These are phyloP conservation scores for Creontiades dilutus DNA, from an alignment of 2,888 invertebrate species.

Conservation along the genomic window DNA sequence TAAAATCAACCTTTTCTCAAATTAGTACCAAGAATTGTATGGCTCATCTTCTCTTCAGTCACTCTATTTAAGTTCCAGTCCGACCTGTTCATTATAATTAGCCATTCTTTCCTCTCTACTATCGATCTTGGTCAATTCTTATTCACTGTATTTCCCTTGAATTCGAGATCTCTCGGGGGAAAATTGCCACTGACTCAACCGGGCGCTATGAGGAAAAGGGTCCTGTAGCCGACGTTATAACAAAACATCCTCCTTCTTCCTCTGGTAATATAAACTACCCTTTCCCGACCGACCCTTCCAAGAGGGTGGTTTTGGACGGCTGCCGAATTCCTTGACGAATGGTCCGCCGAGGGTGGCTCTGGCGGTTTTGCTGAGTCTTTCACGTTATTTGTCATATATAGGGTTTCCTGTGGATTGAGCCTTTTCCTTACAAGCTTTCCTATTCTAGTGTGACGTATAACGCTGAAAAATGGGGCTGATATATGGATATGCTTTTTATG, in stretches of 20 bases:
- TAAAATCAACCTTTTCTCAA: too few relatives aligned
- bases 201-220: neutral
- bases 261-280: neutral
- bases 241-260: conserved; percentile 41
- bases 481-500: too few relatives aligned
- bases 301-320: conserved; percentile 19
- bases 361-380: neutral
- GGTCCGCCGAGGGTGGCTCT: neutral
- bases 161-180: neutral
- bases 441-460: neutral
- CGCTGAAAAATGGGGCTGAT: too few relatives aligned
- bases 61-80: too few relatives aligned
- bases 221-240: neutral
- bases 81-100: too few relatives aligned
- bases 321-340: conserved; percentile 55
- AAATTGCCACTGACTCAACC: conserved; percentile 36
- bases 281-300: neutral
- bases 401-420: neutral
- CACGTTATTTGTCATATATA: conserved; percentile 20
- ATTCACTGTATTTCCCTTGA: neutral
- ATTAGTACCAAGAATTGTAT: too few relatives aligned
- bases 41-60: too few relatives aligned
- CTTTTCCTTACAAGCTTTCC: neutral
- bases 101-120: neutral
- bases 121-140: neutral